Conservation (phyloP, 2,113 vertebrate genomes). For the Odocoileus hemionus region DNA sequence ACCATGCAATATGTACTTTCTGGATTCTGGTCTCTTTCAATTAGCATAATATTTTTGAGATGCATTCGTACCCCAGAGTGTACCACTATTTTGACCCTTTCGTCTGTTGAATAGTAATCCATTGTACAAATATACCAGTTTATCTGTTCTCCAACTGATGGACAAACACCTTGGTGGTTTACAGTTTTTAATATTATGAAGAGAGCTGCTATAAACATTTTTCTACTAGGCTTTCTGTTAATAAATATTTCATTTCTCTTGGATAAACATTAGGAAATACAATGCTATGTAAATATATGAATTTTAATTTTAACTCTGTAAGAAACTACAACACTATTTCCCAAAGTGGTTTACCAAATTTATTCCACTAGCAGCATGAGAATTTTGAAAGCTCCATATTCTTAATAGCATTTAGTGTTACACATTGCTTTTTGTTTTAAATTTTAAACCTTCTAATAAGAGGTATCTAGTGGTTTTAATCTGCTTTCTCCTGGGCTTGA, state of each 20-base stretch:
- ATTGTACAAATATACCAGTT: neutral
- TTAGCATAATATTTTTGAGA: neutral
- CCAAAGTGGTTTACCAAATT: neutral
- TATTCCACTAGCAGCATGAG: neutral
- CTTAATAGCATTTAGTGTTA: slow-evolving; percentile 1
- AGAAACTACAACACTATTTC: neutral
- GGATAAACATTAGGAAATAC: neutral
- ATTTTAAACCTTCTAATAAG: neutral
- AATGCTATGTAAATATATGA: neutral
- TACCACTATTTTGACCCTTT: neutral
- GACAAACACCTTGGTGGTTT: neutral
- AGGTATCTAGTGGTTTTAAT: neutral
- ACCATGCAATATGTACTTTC: neutral
- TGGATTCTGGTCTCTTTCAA: neutral
- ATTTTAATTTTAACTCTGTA: neutral
- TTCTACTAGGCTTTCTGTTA: neutral
- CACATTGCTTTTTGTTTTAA: neutral
- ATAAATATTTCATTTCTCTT: neutral
- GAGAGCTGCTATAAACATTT: neutral
- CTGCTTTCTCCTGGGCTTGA: neutral
- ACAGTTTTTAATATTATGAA: neutral
- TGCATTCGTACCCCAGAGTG: neutral
- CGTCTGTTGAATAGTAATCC: neutral
- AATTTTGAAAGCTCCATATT: neutral
- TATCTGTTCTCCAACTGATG: neutral